These are phyloP conservation scores for Tipula helvola DNA, from an alignment of 2,888 invertebrate species.

Conservation along the genomic window DNA sequence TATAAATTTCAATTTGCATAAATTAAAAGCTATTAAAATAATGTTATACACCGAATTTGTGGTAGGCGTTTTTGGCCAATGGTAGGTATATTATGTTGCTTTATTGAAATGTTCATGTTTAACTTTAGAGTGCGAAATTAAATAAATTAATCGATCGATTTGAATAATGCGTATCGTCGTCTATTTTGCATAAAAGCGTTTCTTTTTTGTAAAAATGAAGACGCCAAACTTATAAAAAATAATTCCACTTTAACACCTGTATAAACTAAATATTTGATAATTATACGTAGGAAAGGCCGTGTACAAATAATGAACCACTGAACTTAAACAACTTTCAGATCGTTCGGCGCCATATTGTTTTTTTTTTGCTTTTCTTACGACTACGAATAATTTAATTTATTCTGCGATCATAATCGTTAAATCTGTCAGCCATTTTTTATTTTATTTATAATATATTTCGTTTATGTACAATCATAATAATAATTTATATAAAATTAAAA, in stretches of 20 bases:
- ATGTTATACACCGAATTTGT: neutral
- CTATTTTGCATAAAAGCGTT: neutral
- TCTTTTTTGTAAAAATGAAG: neutral
- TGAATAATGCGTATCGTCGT: neutral
- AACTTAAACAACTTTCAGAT: neutral
- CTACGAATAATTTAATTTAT: neutral
- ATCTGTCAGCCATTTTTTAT: neutral
- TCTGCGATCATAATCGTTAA: neutral
- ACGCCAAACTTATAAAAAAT: neutral
- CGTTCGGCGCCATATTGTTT: neutral
- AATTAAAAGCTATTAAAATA: neutral
- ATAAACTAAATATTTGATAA: neutral
- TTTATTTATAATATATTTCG: neutral
- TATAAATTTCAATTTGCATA: neutral
- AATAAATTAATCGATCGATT: neutral
- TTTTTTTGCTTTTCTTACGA: neutral
- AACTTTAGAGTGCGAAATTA: neutral
- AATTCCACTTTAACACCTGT: neutral
- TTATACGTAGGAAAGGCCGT: neutral
- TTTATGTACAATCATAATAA: neutral
- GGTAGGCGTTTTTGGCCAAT: neutral
- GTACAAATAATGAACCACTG: neutral
- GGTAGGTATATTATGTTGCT: neutral
- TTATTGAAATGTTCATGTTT: neutral
- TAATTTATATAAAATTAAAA: constrained; percentile 4